Base-by-base conservation (phyloP, 2,113 vertebrate genomes). In the Alouatta palliata region DNA sequence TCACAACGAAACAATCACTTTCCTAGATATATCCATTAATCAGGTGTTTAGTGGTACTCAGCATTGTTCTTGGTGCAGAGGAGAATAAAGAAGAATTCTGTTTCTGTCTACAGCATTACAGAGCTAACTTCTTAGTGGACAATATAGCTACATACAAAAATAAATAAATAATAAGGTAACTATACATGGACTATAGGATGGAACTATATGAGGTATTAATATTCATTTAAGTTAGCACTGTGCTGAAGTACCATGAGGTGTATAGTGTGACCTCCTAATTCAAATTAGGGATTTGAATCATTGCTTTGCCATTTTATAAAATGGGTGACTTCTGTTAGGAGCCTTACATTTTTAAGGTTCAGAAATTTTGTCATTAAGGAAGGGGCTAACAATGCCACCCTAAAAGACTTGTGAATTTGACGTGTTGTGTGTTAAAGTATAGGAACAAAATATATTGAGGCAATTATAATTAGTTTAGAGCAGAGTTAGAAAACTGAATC, bases 1-100 rank as follows among this genome's bases (percentile, higher is more conserved):
- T 95, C 25, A 90, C 27, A 91, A 40, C 96, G 87, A 96, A 87
- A 70, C 6, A 87, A 96, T 95, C 14, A 84, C 37, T 94, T 86
- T 83, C 6, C 23, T 79, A 91, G 54, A 92, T 90, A 76, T 47
- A 81, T 71, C 49, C 70, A 83, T 96, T 90, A 90, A 79, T 85
- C 64, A 77, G 40, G 7, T 82, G 32, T 83, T 79, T 80, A 94
- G 19, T 88, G 40, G 16, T 25, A 79, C n/a, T 96, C 68, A 66
- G 6, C 37, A 37, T 93, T 94, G 81, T 73, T 95, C 47, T 96
- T 81, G 35, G 30, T 80, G 17, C 43, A 66, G 43, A 85, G 32
- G 35, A 87, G 20, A 91, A 82, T 45, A 64, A 84, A 92, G 76
- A 71, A 88, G 47, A 96, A 47, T 76, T 94, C 6, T 75, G 20